phyloP scores from a whole-genome alignment of 2,888 invertebrate species.

The Pristionchus maxplancki region DNA sequence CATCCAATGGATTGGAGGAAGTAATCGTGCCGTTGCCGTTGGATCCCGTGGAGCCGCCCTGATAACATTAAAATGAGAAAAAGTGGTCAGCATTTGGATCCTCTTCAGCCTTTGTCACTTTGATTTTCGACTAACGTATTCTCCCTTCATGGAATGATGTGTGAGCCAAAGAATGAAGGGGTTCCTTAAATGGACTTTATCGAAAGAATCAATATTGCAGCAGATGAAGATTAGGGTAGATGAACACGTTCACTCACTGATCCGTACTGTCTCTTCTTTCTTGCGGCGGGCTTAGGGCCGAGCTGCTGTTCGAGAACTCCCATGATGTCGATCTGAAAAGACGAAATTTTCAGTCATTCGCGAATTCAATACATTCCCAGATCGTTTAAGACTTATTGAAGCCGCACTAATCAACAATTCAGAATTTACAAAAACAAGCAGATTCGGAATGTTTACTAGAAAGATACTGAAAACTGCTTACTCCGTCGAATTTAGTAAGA shows the following conservation, averaged over 20 bases:
- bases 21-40: background rate
- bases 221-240: background rate
- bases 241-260: conserved; percentile 15
- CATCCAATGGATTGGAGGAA: background rate
- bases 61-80: no score
- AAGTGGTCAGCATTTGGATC: no score
- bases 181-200: conserved; percentile 2
- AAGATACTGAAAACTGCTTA: background rate
- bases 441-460: background rate
- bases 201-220: background rate
- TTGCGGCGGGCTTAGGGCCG: background rate
- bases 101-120: no score
- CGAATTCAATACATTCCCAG: no score
- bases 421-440: no score
- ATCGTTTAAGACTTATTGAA: no score
- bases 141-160: background rate
- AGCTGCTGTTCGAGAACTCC: background rate
- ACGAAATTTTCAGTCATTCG: no score
- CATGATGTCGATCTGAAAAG: background rate
- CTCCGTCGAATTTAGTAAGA: conserved; percentile 14
- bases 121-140: background rate
- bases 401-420: no score
- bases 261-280: conserved; percentile 40
- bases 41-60: background rate
- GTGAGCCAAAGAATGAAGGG: background rate